Conservation (phyloP, 2,797 vertebrate genomes). For the Menidia menidia region DNA sequence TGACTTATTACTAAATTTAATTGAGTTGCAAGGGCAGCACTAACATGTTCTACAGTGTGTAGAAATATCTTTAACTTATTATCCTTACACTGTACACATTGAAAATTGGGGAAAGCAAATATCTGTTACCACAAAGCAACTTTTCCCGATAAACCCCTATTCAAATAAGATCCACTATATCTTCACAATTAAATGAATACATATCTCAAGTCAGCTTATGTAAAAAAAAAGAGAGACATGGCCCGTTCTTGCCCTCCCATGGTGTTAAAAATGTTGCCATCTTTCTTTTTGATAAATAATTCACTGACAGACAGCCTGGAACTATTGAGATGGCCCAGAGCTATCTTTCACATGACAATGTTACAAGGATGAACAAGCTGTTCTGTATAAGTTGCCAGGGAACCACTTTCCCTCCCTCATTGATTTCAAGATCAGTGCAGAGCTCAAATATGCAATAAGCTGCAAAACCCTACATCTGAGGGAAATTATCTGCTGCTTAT, state of each 20-base stretch:
- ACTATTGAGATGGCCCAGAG: constrained; percentile 60
- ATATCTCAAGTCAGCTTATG: constrained; percentile 41
- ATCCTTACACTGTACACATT: constrained; percentile 7
- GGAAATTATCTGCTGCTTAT: constrained; percentile 6
- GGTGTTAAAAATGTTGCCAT: constrained; percentile 62
- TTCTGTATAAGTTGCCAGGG: constrained; percentile 66
- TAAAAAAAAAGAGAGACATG: constrained; percentile 44
- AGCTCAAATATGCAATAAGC: constrained; percentile 29
- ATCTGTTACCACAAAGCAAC: constrained; percentile 21
- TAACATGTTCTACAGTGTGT: background rate
- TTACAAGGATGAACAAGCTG: constrained; percentile 74
- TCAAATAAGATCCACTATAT: constrained; percentile 3
- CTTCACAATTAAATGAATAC: constrained; percentile 38
- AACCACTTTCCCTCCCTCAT: constrained; percentile 44
- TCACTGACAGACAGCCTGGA: constrained; percentile 69
- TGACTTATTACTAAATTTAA: background rate
- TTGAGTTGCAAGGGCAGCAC: background rate
- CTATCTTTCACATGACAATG: constrained; percentile 63
- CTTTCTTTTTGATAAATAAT: constrained; percentile 75
- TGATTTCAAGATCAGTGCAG: constrained; percentile 45
- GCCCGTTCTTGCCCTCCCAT: constrained; percentile 41
- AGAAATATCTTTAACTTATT: constrained; percentile 19
- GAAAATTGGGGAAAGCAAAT: constrained; percentile 10
- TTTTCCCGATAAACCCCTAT: constrained; percentile 24
- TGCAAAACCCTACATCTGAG: constrained; percentile 27